These are phyloP conservation scores for Chaetoderma sp. DNA, from an alignment of 2,888 invertebrate genomes.

Conservation along the genomic window DNA sequence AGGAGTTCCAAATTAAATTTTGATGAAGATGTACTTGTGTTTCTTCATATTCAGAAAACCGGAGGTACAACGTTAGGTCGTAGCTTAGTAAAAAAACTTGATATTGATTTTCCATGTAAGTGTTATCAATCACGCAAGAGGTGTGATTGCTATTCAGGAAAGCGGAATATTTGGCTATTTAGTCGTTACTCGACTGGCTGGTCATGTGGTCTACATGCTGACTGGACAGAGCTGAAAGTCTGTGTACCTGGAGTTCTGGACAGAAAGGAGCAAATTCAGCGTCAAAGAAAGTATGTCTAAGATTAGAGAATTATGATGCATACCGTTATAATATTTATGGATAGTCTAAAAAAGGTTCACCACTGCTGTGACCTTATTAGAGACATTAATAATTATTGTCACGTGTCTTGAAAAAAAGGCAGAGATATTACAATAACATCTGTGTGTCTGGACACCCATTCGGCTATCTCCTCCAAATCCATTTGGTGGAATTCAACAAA, in stretches of 20 bases:
- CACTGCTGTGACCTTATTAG: too few relatives aligned
- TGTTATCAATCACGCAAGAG: conserved; percentile 90
- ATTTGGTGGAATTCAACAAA: too few relatives aligned
- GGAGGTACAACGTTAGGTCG: conserved; percentile 97
- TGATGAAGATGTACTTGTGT: conserved; percentile 97
- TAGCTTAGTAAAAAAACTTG: conserved; percentile 94
- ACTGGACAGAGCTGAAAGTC: conserved; percentile 89
- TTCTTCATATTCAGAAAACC: conserved; percentile 99
- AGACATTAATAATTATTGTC: too few relatives aligned
- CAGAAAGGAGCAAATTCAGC: conserved; percentile 86
- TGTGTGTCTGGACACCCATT: too few relatives aligned
- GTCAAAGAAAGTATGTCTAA: conserved; percentile 75
- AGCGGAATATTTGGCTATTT: conserved; percentile 82
- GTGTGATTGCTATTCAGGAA: conserved; percentile 69
- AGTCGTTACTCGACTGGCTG: conserved; percentile 67
- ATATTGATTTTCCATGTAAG: conserved; percentile 91
- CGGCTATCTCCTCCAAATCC: too few relatives aligned
- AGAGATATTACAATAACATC: too few relatives aligned
- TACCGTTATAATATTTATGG: too few relatives aligned
- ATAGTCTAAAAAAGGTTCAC: too few relatives aligned
- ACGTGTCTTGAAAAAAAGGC: too few relatives aligned
- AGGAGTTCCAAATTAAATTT: too few relatives aligned
- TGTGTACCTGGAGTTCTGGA: conserved; percentile 82
- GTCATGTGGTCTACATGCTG: conserved; percentile 93
- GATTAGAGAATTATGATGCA: too few relatives aligned